Conservation (phyloP, 2,113 vertebrate genomes). For the Bufo gargarizans region DNA sequence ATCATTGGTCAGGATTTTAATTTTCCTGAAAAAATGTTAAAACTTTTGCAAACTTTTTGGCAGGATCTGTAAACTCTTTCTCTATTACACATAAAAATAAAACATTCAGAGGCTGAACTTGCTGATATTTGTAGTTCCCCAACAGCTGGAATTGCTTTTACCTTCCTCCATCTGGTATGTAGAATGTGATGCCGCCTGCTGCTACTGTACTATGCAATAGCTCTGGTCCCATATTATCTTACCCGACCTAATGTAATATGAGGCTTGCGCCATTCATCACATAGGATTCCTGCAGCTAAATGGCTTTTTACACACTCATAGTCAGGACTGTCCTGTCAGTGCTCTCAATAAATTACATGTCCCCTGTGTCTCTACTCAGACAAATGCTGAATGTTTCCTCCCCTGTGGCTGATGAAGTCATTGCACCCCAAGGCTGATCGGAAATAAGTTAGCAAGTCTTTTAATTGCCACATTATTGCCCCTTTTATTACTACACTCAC, state of each 20-base stretch:
- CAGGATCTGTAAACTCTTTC: neutral
- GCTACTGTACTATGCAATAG: constrained; percentile 4
- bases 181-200: constrained; percentile 5
- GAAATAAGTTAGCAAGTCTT: neutral
- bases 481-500: too few relatives aligned
- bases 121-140: constrained; percentile 1
- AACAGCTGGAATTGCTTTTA: constrained; percentile 7
- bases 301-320: constrained; percentile 21
- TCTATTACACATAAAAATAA: neutral
- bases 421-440: neutral
- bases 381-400: neutral
- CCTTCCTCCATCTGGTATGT: constrained; percentile 12
- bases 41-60: neutral
- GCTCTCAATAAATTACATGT: neutral
- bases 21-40: neutral
- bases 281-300: constrained; percentile 19
- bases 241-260: constrained; percentile 12
- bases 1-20: too few relatives aligned
- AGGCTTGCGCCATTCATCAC: constrained; percentile 13
- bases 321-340: neutral
- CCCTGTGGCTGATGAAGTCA: neutral
- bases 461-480: neutral
- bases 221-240: constrained; percentile 24
- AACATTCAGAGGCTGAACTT: neutral
- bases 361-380: constrained; percentile 6